Base-by-base conservation (phyloP, 2,113 vertebrate species). In the Hirundichthys speculiger region DNA sequence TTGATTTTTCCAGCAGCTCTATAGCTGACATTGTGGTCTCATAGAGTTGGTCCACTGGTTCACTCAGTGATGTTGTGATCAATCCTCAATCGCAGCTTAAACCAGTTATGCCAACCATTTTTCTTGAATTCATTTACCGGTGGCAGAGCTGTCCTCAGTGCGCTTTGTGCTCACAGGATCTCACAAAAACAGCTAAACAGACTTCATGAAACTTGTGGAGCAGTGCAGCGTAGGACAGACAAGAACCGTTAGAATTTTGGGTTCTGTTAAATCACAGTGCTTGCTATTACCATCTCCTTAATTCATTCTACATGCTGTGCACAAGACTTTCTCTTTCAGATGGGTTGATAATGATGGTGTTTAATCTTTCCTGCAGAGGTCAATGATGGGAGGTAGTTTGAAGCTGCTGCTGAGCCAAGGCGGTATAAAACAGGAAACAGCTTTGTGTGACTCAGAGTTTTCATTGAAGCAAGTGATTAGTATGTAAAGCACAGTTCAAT, bases 301-400 rank as follows among this genome's bases (percentile, higher is more conserved):
- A 25, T 21, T 12, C 9, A 0, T 15, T 2, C 45, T 54, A 2
- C 55, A 22, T 25, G 60, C 38, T 55, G 51, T 21, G 41, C 21
- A 12, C 51, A 62, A 21, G 49, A 50, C 46, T 51, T 75, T 34
- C 54, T 30, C 24, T 55, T 55, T 64, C 16, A 30, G 1, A 16
- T 4, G 20, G 20, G 42, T 11, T 48, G 58, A 39, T 84, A 77
- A 80, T 77, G 58, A 80, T 72, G 46, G 71, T 72, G 53, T 77
- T 80, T 34, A 34, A 34, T 34, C 30, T 47, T 34, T 30, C 50
- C 69, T 64, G 46, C 40, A 41, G 69, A 69, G 27, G 27, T 50
- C 57, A 40, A 43, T 3, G 21, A 61, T 43, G 52, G 0, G 38
- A 68, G 64, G 38, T 45, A 14, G 30, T 45, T 56, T 46, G 19